Evolutionary conservation across 1,140 invertebrate species (phyloP).

Genomic region (Calephelis nemesis): DNA sequence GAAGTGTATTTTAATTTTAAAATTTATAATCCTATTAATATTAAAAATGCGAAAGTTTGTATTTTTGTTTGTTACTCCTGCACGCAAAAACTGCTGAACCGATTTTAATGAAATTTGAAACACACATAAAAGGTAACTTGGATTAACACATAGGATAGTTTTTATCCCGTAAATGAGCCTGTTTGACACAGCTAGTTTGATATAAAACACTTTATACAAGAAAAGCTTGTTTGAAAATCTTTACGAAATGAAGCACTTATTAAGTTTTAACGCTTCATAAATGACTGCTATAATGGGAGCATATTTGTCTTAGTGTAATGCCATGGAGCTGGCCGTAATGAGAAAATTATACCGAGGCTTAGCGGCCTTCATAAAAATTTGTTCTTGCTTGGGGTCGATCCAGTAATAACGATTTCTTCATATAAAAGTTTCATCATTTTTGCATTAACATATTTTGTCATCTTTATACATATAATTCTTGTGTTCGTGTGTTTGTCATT

Average conservation of each 20-base stretch:
- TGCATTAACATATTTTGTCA: background rate
- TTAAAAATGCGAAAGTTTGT: too few species aligned
- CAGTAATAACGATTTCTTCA: slow-evolving; percentile 38
- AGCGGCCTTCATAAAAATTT: slow-evolving; percentile 73
- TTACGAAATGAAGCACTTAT: slow-evolving; percentile 17
- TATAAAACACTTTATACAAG: background rate
- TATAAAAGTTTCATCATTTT: slow-evolving; percentile 17
- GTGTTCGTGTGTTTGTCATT: too few species aligned
- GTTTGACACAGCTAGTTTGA: too few species aligned
- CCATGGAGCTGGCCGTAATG: slow-evolving; percentile 51
- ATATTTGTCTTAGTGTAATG: slow-evolving; percentile 51
- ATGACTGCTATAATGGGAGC: slow-evolving; percentile 52
- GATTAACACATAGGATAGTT: too few species aligned
- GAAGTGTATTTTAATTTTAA: too few species aligned
- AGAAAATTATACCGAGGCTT: slow-evolving; percentile 72
- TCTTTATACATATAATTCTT: too few species aligned
- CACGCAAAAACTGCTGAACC: too few species aligned
- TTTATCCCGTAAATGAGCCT: too few species aligned
- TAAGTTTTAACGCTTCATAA: slow-evolving; percentile 46
- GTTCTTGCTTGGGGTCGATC: slow-evolving; percentile 56
- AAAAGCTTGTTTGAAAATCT: slow-evolving; percentile 12
- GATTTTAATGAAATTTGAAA: too few species aligned
- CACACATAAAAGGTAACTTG: too few species aligned
- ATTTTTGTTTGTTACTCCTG: too few species aligned
- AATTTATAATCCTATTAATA: too few species aligned